Evolutionary conservation across 92 coral and sea anemone genomes (phyloP).

Genomic region (Zoanthus sansibaricus): DNA sequence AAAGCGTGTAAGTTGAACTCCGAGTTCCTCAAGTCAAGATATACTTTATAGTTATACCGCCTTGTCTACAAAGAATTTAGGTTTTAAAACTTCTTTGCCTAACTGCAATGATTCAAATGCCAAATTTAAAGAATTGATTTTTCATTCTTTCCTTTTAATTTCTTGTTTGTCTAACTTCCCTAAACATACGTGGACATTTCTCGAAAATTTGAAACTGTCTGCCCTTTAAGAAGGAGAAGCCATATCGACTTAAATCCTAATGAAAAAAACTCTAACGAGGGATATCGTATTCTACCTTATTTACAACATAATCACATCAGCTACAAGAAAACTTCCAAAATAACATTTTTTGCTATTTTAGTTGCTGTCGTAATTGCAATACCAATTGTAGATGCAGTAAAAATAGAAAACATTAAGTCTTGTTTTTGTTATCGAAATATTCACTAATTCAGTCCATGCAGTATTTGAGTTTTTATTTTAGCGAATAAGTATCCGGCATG

Average conservation of each 20-base stretch:
- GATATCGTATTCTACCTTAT: not conserved
- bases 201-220: too few species aligned
- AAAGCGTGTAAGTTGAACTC: too few species aligned
- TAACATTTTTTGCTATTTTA: not conserved
- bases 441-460: not conserved
- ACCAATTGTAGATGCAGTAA: not conserved
- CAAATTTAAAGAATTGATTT: too few species aligned
- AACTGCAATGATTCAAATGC: too few species aligned
- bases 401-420: not conserved
- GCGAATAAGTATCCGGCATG: not conserved
- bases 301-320: constrained; percentile 26
- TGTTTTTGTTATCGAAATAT: constrained; percentile 16
- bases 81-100: too few species aligned
- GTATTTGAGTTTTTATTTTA: not conserved
- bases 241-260: not conserved
- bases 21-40: too few species aligned
- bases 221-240: too few species aligned
- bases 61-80: too few species aligned
- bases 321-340: not conserved
- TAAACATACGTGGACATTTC: too few species aligned
- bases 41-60: too few species aligned
- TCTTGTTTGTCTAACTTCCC: too few species aligned
- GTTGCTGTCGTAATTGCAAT: not conserved
- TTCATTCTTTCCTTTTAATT: too few species aligned
- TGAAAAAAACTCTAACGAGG: constrained; percentile 6